These are phyloP conservation scores for Andrena minutula DNA, from an alignment of 2,888 invertebrate genomes.

Conservation along the genomic window DNA sequence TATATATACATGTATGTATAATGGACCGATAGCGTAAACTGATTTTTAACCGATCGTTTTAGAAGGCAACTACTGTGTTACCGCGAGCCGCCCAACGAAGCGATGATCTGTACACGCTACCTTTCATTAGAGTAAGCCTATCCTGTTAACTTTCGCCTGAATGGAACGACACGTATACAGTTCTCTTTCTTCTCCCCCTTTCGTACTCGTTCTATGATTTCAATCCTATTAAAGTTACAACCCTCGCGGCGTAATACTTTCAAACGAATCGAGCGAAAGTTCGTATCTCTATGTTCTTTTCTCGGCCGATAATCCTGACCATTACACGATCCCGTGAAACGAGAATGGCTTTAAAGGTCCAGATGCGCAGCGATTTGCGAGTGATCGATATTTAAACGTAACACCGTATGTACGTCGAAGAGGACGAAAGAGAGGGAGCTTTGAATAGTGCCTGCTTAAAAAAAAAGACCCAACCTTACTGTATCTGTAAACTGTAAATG, in stretches of 20 bases:
- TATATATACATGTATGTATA: slow-evolving; percentile 61
- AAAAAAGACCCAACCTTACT: slow-evolving; percentile 63
- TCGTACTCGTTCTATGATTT: slow-evolving; percentile 12
- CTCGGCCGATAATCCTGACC: slow-evolving; percentile 38
- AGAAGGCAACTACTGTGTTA: slow-evolving; percentile 72
- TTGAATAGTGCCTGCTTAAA: slow-evolving; percentile 84
- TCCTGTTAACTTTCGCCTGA: slow-evolving; percentile 45
- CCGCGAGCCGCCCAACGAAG: slow-evolving; percentile 70
- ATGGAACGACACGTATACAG: slow-evolving; percentile 15
- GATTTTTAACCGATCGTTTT: slow-evolving; percentile 69
- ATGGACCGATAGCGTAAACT: slow-evolving; percentile 66
- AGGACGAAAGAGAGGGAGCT: slow-evolving; percentile 78
- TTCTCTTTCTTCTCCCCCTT: slow-evolving; percentile 17
- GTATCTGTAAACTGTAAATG: slow-evolving; percentile 68
- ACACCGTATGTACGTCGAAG: slow-evolving; percentile 63
- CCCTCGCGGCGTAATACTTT: slow-evolving; percentile 29
- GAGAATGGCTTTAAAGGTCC: slow-evolving; percentile 63
- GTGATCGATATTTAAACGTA: slow-evolving; percentile 67
- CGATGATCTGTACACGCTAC: slow-evolving; percentile 51
- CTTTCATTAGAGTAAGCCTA: slow-evolving; percentile 60
- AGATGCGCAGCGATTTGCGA: slow-evolving; percentile 67
- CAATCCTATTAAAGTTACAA: slow-evolving; percentile 17
- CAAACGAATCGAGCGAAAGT: slow-evolving; percentile 29
- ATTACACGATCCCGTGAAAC: slow-evolving; percentile 54
- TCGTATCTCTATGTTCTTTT: slow-evolving; percentile 54